Percentiles rank a stretch among this genome's conserved stretches.
These are phyloP conservation scores for Hyperoplus immaculatus DNA, from an alignment of 2,797 vertebrate genomes.

Conservation along the genomic window DNA sequence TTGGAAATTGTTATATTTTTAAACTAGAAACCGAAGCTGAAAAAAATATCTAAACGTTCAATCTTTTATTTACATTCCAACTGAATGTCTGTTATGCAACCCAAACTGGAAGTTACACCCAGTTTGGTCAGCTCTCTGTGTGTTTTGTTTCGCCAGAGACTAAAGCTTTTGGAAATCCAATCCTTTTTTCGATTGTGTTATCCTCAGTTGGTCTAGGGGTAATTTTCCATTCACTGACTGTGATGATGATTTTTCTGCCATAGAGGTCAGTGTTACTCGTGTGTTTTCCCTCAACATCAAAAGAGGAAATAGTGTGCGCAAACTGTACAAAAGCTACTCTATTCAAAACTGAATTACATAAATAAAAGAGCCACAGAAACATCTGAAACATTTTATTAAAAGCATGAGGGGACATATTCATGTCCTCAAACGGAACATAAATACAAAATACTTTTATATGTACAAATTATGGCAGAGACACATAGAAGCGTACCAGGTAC, in stretches of 20 bases:
- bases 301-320: slow-evolving; percentile 1
- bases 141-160: slow-evolving; percentile 33
- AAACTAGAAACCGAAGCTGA: no score
- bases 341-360: neutral
- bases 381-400: slow-evolving; percentile 87
- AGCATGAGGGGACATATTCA: slow-evolving; percentile 76
- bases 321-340: neutral
- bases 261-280: neutral
- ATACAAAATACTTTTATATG: slow-evolving; percentile 85
- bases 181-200: neutral
- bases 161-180: slow-evolving; percentile 45
- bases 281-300: neutral
- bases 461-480: slow-evolving; percentile 82
- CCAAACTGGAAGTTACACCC: slow-evolving; percentile 4
- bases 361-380: slow-evolving; percentile 39
- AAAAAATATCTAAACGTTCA: neutral
- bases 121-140: slow-evolving; percentile 22
- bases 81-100: slow-evolving; percentile 26
- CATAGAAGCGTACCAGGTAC: slow-evolving; percentile 67
- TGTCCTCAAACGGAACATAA: slow-evolving; percentile 83
- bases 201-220: neutral
- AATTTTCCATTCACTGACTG: neutral
- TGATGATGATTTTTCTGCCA: neutral
- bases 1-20: no score
- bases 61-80: slow-evolving; percentile 18